phyloP scores from a whole-genome alignment of 2,888 invertebrate species.

The Chrysolina haemoptera region DNA sequence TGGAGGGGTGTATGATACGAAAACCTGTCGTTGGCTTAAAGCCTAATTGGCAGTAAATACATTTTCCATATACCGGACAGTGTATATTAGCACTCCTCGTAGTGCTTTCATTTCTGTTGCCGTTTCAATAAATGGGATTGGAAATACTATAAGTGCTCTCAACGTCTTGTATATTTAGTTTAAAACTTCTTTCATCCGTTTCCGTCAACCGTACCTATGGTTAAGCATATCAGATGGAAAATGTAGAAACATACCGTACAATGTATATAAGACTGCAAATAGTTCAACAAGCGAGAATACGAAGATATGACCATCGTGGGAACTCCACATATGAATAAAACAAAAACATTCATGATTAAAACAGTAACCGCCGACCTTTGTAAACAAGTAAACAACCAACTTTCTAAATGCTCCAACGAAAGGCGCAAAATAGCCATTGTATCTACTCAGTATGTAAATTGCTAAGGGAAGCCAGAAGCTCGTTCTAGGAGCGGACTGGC shows the following conservation, averaged over 20 bases:
- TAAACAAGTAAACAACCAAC: not conserved
- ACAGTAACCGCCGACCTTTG: not conserved
- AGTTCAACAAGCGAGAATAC: not conserved
- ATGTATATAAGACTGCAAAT: not conserved
- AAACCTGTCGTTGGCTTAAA: no score
- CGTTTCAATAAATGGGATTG: no score
- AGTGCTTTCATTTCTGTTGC: no score
- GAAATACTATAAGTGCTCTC: no score
- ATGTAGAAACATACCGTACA: not conserved
- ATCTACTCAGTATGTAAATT: not conserved
- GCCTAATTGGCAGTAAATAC: no score
- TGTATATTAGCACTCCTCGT: no score
- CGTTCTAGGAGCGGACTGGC: not conserved
- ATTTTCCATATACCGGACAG: no score
- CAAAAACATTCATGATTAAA: not conserved
- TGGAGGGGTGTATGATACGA: no score
- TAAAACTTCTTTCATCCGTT: no score
- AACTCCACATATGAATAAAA: conserved; percentile 1
- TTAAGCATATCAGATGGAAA: not conserved
- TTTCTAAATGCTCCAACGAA: not conserved
- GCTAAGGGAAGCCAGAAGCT: not conserved
- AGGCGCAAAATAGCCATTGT: not conserved
- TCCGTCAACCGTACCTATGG: no score
- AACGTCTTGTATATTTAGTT: no score
- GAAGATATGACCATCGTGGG: conserved; percentile 5